Conservation (phyloP, 2,113 vertebrate genomes). For the Alaudala cheleensis region DNA sequence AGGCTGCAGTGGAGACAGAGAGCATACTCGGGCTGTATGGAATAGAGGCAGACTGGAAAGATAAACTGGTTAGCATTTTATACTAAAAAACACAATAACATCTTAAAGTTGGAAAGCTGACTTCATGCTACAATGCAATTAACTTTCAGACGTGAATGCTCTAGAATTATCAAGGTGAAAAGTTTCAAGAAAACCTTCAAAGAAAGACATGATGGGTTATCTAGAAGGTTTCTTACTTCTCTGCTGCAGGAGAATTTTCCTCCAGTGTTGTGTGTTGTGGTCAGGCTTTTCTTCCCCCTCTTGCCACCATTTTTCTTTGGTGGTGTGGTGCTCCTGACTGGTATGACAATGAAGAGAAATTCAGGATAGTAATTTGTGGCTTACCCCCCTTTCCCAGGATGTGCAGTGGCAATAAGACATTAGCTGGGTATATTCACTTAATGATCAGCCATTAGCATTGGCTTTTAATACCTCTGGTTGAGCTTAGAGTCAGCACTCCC, state of each 20-base stretch:
- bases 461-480: neutral
- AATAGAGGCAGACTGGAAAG: neutral
- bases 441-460: neutral
- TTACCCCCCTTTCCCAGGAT: neutral
- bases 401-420: neutral
- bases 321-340: neutral
- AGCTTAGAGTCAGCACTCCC: neutral
- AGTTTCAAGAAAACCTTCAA: neutral
- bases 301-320: neutral
- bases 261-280: neutral
- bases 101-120: neutral
- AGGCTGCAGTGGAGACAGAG: neutral
- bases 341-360: neutral
- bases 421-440: neutral
- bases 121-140: neutral
- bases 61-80: neutral
- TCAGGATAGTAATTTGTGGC: neutral
- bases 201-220: fast-evolving
- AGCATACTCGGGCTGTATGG: neutral
- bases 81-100: neutral
- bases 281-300: neutral
- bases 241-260: neutral
- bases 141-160: neutral
- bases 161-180: neutral
- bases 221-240: neutral